Evolutionary conservation across 2,113 vertebrate genomes (phyloP).

Genomic region (Pelusios castaneus): DNA sequence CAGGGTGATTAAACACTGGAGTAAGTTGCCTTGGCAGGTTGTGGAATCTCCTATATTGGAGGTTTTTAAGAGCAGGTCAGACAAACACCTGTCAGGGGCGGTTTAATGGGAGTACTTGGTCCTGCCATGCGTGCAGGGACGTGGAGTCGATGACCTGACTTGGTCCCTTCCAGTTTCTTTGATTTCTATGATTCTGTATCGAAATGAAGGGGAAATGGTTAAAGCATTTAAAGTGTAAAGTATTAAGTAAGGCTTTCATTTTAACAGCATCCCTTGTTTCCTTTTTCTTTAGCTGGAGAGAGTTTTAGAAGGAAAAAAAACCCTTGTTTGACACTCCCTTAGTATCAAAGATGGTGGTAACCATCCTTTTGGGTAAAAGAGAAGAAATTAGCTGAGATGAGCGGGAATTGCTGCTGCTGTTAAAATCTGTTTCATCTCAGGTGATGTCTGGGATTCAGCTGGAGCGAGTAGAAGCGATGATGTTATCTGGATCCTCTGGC

Average conservation of each 20-base stretch:
- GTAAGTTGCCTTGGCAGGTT: too few relatives aligned
- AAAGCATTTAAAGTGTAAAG: not conserved
- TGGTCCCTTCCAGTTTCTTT: too few relatives aligned
- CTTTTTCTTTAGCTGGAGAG: not conserved
- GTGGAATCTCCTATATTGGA: too few relatives aligned
- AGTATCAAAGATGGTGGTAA: not conserved
- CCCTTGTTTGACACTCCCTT: not conserved
- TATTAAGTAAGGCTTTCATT: not conserved
- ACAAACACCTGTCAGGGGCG: too few relatives aligned
- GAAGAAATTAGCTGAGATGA: not conserved
- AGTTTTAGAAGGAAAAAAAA: not conserved
- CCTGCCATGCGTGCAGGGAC: too few relatives aligned
- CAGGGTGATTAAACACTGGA: too few relatives aligned
- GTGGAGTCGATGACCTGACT: too few relatives aligned
- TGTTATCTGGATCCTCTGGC: not conserved
- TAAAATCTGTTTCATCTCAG: not conserved
- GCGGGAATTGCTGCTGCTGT: not conserved
- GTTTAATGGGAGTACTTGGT: too few relatives aligned
- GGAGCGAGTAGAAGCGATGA: not conserved
- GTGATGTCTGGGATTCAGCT: not conserved
- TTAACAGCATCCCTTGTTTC: not conserved
- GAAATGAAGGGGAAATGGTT: not conserved
- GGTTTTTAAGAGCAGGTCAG: too few relatives aligned
- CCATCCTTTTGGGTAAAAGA: not conserved
- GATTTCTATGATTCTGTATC: too few relatives aligned